These are phyloP conservation scores for Sesamia nonagrioides DNA, from an alignment of 1,140 invertebrate species.

Conservation along the genomic window DNA sequence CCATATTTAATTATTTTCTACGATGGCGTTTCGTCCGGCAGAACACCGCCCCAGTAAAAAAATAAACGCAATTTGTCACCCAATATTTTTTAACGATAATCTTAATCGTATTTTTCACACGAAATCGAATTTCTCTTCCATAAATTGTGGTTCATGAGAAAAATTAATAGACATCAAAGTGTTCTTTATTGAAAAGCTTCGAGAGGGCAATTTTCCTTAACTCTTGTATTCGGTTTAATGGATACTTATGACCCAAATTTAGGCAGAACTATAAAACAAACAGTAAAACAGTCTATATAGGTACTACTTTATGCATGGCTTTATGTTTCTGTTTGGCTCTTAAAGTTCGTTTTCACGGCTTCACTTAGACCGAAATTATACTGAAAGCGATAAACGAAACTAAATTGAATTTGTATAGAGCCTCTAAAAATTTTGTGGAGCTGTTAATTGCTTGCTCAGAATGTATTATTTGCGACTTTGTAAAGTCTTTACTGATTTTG, in stretches of 20 bases:
- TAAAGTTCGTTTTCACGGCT: slow-evolving; percentile 27
- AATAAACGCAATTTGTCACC: background rate
- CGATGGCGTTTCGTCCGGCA: background rate
- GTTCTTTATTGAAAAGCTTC: slow-evolving; percentile 25
- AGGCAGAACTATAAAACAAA: slow-evolving; percentile 21
- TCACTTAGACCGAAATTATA: slow-evolving; percentile 31
- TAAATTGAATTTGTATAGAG: slow-evolving; percentile 35
- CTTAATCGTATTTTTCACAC: slow-evolving; percentile 25
- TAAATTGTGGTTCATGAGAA: slow-evolving; percentile 33
- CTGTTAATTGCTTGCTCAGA: slow-evolving; percentile 40
- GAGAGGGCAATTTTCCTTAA: slow-evolving; percentile 8
- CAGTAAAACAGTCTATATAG: background rate
- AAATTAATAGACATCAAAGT: background rate
- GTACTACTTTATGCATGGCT: background rate
- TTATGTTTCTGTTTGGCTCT: slow-evolving; percentile 11
- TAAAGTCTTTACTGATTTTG: background rate
- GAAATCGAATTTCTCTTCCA: slow-evolving; percentile 38
- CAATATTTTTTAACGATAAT: slow-evolving; percentile 12
- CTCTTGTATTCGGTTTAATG: background rate
- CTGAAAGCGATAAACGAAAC: slow-evolving; percentile 27
- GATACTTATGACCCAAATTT: slow-evolving; percentile 13
- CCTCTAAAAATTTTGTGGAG: slow-evolving; percentile 7
- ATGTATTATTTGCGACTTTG: slow-evolving; percentile 2
- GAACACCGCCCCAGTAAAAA: background rate
- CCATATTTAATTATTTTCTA: no score